Evolutionary conservation across 2,113 vertebrate genomes (phyloP).

Genomic region (Paracanthobrama guichenoti): DNA sequence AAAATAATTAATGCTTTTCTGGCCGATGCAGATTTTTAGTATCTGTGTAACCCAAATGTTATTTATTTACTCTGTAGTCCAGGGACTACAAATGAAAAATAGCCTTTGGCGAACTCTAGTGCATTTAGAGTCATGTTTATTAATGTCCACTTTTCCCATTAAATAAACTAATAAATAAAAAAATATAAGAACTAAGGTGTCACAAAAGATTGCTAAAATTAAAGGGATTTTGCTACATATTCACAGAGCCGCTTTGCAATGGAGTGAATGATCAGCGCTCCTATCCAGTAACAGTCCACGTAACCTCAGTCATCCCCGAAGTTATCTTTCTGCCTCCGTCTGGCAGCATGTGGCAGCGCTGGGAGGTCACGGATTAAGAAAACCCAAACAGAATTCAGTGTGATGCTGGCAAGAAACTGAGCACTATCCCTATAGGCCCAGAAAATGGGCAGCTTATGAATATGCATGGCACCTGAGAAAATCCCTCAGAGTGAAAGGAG

Average conservation of each 20-base stretch:
- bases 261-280: constrained; percentile 7
- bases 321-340: constrained; percentile 36
- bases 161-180: background rate
- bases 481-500: constrained; percentile 36
- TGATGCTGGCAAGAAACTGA: constrained; percentile 35
- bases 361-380: constrained; percentile 50
- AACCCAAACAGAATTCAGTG: constrained; percentile 46
- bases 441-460: constrained; percentile 52
- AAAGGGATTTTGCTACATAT: background rate
- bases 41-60: background rate
- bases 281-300: background rate
- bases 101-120: background rate
- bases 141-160: background rate
- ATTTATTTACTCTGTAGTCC: background rate
- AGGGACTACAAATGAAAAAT: background rate
- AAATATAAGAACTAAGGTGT: background rate
- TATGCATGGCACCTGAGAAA: constrained; percentile 46
- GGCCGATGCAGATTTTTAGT: background rate
- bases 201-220: background rate
- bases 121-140: background rate
- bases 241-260: background rate
- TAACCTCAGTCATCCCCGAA: background rate
- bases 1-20: background rate
- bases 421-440: constrained; percentile 42
- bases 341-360: constrained; percentile 46